phyloP scores from a whole-genome alignment of 2,888 invertebrate species.

The Limenitis camilla region DNA sequence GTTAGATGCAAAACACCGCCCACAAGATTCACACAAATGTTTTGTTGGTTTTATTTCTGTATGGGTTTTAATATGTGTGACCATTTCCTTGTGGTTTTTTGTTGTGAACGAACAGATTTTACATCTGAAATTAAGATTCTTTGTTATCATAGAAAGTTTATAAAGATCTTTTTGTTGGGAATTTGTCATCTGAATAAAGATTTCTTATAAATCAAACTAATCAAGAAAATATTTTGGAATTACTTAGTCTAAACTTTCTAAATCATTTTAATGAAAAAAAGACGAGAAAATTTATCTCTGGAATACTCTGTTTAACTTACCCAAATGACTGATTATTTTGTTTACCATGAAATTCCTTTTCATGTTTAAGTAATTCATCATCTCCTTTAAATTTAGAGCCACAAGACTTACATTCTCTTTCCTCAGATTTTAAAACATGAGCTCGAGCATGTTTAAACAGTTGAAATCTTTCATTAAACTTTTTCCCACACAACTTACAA shows the following conservation, averaged over 20 bases:
- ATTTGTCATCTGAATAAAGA: conserved; percentile 42
- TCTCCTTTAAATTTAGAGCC: conserved; percentile 46
- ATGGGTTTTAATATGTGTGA: conserved; percentile 74
- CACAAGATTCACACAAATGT: conserved; percentile 64
- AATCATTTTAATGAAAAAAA: too few relatives aligned
- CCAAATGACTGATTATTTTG: conserved; percentile 59
- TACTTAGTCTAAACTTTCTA: conserved; percentile 61
- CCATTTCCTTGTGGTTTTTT: conserved; percentile 70
- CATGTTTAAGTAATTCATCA: conserved; percentile 49
- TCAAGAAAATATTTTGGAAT: conserved; percentile 39
- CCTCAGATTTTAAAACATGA: conserved; percentile 48
- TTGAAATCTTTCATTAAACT: conserved; percentile 50
- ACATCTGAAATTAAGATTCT: conserved; percentile 52
- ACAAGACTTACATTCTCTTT: conserved; percentile 55
- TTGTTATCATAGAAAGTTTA: neutral
- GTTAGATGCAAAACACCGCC: conserved; percentile 51
- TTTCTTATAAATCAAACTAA: conserved; percentile 45
- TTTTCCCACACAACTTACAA: conserved; percentile 58
- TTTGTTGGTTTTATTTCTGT: conserved; percentile 39
- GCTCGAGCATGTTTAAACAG: conserved; percentile 56
- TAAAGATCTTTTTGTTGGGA: too few relatives aligned
- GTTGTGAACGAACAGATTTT: conserved; percentile 76
- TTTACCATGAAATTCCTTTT: conserved; percentile 41
- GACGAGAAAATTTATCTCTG: conserved; percentile 51
- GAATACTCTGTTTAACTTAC: too few relatives aligned